Evolutionary conservation across 2,888 invertebrate genomes (phyloP).

Genomic region (Drosophila peninsularis): DNA sequence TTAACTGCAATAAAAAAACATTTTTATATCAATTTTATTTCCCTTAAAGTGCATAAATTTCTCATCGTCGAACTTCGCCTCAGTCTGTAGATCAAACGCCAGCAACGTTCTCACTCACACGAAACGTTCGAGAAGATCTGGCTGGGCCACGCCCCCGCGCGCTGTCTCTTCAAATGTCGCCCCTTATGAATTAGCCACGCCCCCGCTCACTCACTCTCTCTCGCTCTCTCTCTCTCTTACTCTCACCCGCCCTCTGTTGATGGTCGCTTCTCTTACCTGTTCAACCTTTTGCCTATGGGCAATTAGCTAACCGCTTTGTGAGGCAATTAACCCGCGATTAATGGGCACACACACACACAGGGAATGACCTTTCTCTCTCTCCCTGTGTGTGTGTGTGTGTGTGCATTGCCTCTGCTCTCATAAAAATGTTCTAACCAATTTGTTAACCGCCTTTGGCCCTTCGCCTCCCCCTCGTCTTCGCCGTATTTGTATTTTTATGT

Average conservation of each 20-base stretch:
- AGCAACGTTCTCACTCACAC: not conserved
- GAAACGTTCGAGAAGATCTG: not conserved
- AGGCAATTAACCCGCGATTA: conserved; percentile 78
- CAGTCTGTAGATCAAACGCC: not conserved
- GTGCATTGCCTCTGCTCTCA: conserved; percentile 49
- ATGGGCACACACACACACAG: conserved; percentile 52
- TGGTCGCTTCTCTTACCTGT: conserved; percentile 29
- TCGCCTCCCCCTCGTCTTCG: conserved; percentile 19
- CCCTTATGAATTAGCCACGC: conserved; percentile 11
- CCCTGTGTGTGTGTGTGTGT: not conserved
- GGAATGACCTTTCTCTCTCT: conserved; percentile 29
- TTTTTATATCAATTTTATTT: not conserved
- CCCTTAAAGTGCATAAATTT: not conserved
- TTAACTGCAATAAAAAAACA: not conserved
- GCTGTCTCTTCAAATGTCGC: conserved; percentile 15
- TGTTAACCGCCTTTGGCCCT: conserved; percentile 54
- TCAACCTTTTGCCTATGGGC: conserved; percentile 54
- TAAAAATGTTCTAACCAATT: conserved; percentile 72
- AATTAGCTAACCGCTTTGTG: conserved; percentile 77
- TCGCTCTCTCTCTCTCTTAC: not conserved
- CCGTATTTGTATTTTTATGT: conserved; percentile 78
- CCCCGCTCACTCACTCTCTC: not conserved
- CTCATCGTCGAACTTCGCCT: not conserved
- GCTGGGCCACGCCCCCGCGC: conserved; percentile 15
- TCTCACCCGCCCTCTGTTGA: not conserved